Percentiles rank a stretch among this genome's conserved stretches.
Conservation (phyloP, 2,888 invertebrate genomes). For the Aspidapion aeneum region DNA sequence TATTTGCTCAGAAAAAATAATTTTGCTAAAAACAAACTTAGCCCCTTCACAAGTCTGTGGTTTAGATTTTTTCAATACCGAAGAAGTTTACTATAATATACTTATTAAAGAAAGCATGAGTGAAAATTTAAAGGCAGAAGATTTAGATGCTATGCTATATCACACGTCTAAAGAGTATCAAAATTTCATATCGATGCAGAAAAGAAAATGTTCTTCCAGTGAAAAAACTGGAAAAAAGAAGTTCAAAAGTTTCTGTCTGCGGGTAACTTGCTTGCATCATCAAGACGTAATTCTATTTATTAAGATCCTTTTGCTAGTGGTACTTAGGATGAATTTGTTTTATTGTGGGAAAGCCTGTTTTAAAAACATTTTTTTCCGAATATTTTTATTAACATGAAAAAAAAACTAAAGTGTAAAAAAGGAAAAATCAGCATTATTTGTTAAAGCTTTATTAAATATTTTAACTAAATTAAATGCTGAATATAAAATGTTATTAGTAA, state of each 20-base stretch:
- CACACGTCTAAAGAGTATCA: conserved; percentile 21
- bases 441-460: too few relatives aligned
- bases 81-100: conserved; percentile 22
- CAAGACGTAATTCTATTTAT: not conserved
- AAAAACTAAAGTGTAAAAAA: too few relatives aligned
- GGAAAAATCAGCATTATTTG: too few relatives aligned
- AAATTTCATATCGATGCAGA: conserved; percentile 16
- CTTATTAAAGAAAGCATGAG: not conserved
- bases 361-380: too few relatives aligned
- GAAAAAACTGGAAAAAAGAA: not conserved
- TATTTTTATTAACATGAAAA: too few relatives aligned
- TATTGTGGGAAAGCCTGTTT: too few relatives aligned
- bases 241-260: not conserved
- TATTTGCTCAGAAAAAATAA: conserved; percentile 17
- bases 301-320: too few relatives aligned
- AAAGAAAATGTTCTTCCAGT: conserved; percentile 9
- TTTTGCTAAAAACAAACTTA: conserved; percentile 12
- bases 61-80: conserved; percentile 19
- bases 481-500: conserved; percentile 39
- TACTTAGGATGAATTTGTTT: too few relatives aligned
- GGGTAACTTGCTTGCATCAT: too few relatives aligned
- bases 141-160: conserved; percentile 21
- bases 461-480: too few relatives aligned
- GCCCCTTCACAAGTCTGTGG: conserved; percentile 14
- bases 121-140: not conserved